These are phyloP conservation scores for Dysdera silvatica DNA, from an alignment of 1,140 invertebrate species.

Conservation along the genomic window DNA sequence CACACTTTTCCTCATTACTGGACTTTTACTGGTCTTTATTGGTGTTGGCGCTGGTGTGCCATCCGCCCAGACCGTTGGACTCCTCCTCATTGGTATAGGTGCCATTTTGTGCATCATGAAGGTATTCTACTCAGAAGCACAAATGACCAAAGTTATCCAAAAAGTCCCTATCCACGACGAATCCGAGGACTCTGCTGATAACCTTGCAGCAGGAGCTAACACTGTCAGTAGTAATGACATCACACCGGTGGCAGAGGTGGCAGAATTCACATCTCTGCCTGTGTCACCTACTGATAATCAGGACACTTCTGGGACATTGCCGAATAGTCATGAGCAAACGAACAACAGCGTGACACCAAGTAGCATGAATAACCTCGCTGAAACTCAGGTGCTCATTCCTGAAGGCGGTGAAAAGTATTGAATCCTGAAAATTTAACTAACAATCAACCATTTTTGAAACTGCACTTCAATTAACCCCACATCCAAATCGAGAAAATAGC, in stretches of 20 bases:
- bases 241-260: slow-evolving; percentile 10
- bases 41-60: slow-evolving; percentile 29
- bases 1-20: slow-evolving; percentile 30
- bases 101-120: slow-evolving; percentile 32
- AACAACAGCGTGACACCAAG: slow-evolving; percentile 22
- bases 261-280: slow-evolving; percentile 17
- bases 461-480: no score
- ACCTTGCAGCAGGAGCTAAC: background rate
- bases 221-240: background rate
- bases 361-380: slow-evolving; percentile 26
- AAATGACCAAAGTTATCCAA: slow-evolving; percentile 10
- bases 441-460: no score
- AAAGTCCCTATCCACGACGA: background rate
- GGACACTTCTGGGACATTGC: background rate
- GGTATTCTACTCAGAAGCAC: slow-evolving; percentile 27
- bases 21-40: slow-evolving; percentile 32
- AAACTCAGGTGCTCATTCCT: slow-evolving; percentile 29
- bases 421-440: no score
- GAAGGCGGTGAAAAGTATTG: no score
- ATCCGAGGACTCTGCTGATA: slow-evolving; percentile 6
- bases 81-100: slow-evolving; percentile 32
- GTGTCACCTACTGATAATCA: background rate
- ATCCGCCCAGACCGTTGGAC: slow-evolving; percentile 29
- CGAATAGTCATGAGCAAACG: background rate
- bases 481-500: no score